Evolutionary conservation across 2,113 vertebrate genomes (phyloP).

Genomic region (Dryoscopus gambensis): DNA sequence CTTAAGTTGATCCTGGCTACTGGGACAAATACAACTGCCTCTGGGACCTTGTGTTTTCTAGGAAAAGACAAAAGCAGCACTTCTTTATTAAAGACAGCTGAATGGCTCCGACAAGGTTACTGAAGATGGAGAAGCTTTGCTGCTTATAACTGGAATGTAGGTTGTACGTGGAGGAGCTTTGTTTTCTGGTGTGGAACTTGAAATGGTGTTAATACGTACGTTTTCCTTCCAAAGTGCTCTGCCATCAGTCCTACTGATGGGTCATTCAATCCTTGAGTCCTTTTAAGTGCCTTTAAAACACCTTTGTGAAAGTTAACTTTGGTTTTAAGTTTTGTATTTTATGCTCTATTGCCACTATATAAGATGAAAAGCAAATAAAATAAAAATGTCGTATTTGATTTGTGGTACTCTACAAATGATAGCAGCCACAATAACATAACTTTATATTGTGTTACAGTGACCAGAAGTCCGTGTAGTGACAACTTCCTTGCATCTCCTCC

Average conservation of each 20-base stretch:
- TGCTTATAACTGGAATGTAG: neutral
- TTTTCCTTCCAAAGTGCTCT: neutral
- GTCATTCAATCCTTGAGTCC: neutral
- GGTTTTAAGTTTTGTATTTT: slow-evolving; percentile 35
- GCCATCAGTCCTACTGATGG: neutral
- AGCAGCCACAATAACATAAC: neutral
- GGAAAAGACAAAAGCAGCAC: neutral
- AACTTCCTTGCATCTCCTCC: neutral
- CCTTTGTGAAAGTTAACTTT: neutral
- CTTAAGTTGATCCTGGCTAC: neutral
- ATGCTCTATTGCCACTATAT: slow-evolving; percentile 18
- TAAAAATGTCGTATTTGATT: neutral
- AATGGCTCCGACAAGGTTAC: neutral
- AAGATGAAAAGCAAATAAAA: slow-evolving; percentile 51
- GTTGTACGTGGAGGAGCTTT: neutral
- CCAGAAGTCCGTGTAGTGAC: neutral
- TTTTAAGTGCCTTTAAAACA: neutral
- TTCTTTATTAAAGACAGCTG: neutral
- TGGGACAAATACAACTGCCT: neutral
- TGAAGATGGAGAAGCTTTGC: neutral
- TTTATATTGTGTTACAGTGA: neutral
- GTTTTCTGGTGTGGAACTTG: neutral
- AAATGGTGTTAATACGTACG: neutral
- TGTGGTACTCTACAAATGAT: neutral
- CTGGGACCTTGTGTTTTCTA: neutral